These are phyloP conservation scores for Petrolisthes manimaculis DNA, from an alignment of 2,888 invertebrate species.

Conservation along the genomic window DNA sequence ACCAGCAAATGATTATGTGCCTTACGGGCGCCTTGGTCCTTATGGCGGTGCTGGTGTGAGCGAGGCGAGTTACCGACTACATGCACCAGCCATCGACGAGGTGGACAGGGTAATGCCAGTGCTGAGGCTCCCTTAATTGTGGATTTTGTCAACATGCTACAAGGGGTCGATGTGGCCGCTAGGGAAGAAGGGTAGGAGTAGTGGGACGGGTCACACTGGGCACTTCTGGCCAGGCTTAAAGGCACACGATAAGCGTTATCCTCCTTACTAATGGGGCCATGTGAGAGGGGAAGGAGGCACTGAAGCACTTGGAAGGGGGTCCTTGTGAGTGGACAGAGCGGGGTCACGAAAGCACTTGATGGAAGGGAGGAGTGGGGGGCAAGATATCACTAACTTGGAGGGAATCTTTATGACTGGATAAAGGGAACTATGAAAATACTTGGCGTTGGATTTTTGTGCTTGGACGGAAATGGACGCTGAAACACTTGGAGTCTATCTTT, in stretches of 20 bases:
- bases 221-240: constrained; percentile 12
- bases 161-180: constrained; percentile 13
- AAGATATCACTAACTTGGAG: too few relatives aligned
- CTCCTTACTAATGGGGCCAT: not conserved
- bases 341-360: too few relatives aligned
- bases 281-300: not conserved
- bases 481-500: too few relatives aligned
- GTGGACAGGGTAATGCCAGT: constrained; percentile 35
- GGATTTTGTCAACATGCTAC: constrained; percentile 41
- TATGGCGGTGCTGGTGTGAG: not conserved
- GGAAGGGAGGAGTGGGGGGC: too few relatives aligned
- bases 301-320: constrained; percentile 5
- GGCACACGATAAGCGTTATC: not conserved
- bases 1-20: constrained; percentile 1
- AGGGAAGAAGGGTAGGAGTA: not conserved
- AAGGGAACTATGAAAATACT: too few relatives aligned
- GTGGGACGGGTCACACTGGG: not conserved
- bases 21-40: constrained; percentile 16
- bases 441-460: too few relatives aligned
- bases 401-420: too few relatives aligned
- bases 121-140: constrained; percentile 19
- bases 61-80: constrained; percentile 39
- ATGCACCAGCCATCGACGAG: constrained; percentile 49
- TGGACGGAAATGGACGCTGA: too few relatives aligned
- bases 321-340: not conserved